Evolutionary conservation across 2,888 invertebrate species (phyloP), one percentile per base, ranked within the genome.

Genomic region (Antheraea assamensis): DNA sequence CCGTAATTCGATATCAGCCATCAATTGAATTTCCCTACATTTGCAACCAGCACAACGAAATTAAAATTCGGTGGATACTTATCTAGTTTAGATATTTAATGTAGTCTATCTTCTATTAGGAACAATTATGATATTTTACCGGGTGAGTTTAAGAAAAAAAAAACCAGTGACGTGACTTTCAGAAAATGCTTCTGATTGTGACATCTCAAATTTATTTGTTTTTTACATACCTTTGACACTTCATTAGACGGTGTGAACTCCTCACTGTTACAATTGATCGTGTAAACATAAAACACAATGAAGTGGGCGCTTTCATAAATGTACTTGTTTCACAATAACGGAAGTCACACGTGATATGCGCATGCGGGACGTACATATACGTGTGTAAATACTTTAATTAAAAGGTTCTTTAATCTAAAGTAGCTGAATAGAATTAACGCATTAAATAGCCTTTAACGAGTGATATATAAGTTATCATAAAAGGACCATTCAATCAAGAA

Each of bases 301-400:
- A 68, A 68, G 35, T 68, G 68, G 68, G 35, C 68, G 35, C 68
- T 68, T 68, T 68, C 68, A 70, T 66, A 61, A n/a, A 70, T 66
- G 61, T 64, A 71, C 61, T 71, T 71, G 64, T 74, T 71, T 74
- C 68, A 35, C 64, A 64, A 74, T 27, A 68, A 30, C 71, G 74
- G 74, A 74, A 71, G 71, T 68, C 27, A 70, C 68, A 52, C 64
- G 15, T 68, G 35, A 35, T 35, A 35, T 35, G 13, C 35, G n/a
- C 35, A 66, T 30, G 66, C 66, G 31, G 19, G 66, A 66, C 30
- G 30, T n/a, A 47, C 72, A 72, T 47, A 64, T 24, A 70, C 55
- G 55, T 70, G 10, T 58, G 24, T 55, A 70, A 55, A 66, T n/a
- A 68, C 47, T 72, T 47, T 72, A 70, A 73, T 72, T 72, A 52